Conservation (phyloP, 2,888 invertebrate species). For the Pheosia tremula region DNA sequence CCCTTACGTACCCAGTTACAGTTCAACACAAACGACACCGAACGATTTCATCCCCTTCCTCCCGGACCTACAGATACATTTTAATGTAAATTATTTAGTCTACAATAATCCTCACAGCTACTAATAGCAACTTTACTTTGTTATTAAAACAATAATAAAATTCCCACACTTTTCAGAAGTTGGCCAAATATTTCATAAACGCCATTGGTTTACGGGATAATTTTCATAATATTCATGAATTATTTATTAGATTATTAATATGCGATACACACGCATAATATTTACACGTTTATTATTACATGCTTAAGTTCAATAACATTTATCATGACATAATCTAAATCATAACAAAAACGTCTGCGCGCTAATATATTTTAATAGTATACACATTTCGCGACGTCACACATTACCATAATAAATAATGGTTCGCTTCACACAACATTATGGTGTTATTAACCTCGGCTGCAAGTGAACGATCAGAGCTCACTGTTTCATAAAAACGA, state of each 20-base stretch:
- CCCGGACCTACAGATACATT: too few relatives aligned
- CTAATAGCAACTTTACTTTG: background rate
- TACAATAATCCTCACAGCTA: too few relatives aligned
- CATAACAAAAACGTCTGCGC: background rate
- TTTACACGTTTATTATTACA: too few relatives aligned
- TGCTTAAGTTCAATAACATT: background rate
- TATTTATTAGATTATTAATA: too few relatives aligned
- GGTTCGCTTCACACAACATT: constrained; percentile 19
- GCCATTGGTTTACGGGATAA: too few relatives aligned
- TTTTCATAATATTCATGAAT: too few relatives aligned
- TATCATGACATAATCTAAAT: constrained; percentile 2
- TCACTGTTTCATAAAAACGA: constrained; percentile 35
- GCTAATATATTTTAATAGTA: background rate
- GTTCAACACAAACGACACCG: constrained; percentile 12
- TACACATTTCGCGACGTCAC: constrained; percentile 6
- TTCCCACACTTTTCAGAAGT: too few relatives aligned
- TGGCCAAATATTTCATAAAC: too few relatives aligned
- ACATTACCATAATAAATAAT: constrained; percentile 39
- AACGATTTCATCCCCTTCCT: background rate
- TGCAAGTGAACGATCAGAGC: constrained; percentile 28
- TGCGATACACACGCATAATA: too few relatives aligned
- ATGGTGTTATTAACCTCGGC: constrained; percentile 39
- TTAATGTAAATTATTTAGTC: too few relatives aligned
- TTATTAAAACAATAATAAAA: background rate
- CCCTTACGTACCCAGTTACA: constrained; percentile 37